Percentiles rank a stretch among this genome's conserved stretches.
Evolutionary conservation across 2,797 vertebrate species (phyloP).

Genomic region (Pelochelys cantorii): DNA sequence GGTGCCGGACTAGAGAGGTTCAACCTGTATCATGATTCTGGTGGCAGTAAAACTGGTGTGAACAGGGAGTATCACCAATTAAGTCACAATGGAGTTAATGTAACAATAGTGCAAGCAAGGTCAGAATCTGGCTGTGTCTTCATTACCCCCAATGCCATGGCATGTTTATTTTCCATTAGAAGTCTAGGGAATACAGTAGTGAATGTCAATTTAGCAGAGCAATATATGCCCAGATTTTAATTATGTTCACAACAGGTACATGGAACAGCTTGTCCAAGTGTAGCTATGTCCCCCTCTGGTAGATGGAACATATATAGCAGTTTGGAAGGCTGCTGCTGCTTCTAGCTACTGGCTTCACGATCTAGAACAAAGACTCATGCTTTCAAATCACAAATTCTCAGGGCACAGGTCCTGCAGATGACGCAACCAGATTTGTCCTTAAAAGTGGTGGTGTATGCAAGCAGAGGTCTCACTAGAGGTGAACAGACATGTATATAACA

Average conservation of each 20-base stretch:
- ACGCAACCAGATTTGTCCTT: not conserved
- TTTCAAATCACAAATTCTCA: not conserved
- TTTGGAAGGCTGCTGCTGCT: not conserved
- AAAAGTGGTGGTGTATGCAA: not conserved
- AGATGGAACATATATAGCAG: not conserved
- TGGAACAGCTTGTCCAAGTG: not conserved
- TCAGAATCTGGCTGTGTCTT: not conserved
- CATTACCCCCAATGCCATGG: not conserved
- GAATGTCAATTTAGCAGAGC: not conserved
- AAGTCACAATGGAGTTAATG: not conserved
- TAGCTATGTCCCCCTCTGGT: not conserved
- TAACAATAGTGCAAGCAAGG: not conserved
- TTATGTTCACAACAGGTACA: not conserved
- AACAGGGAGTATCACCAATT: not conserved
- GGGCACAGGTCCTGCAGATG: not conserved
- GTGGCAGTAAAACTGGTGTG: not conserved
- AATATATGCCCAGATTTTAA: not conserved
- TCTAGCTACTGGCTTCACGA: conserved; percentile 1
- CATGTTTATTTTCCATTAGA: not conserved
- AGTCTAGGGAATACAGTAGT: not conserved
- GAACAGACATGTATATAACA: not conserved
- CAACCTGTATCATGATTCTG: not conserved
- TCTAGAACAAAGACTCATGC: not conserved
- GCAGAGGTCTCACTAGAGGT: not conserved
- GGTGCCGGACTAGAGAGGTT: no score